phyloP scores from a whole-genome alignment of 2,113 vertebrate species.

The Formicarius rufipectus region DNA sequence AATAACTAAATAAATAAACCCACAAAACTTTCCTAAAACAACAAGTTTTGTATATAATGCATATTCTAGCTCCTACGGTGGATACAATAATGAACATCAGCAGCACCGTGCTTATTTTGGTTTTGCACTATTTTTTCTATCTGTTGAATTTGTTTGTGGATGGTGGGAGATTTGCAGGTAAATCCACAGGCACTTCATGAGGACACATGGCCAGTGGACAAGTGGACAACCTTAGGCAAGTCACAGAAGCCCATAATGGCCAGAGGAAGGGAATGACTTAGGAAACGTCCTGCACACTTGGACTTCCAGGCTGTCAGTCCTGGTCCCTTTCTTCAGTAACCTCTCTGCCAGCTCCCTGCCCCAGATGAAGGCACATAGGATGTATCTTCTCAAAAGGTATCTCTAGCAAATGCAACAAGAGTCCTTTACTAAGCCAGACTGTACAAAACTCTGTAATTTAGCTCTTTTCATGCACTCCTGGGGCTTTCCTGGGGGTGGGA shows the following conservation, averaged over 20 bases:
- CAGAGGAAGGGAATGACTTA: not conserved
- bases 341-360: not conserved
- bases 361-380: not conserved
- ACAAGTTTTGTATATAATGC: not conserved
- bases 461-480: not conserved
- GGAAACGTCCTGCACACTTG: not conserved
- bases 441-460: not conserved
- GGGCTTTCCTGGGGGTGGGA: not conserved
- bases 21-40: not conserved
- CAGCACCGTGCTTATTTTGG: not conserved
- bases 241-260: not conserved
- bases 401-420: not conserved
- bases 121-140: not conserved
- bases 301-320: not conserved
- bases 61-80: not conserved
- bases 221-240: not conserved
- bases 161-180: not conserved
- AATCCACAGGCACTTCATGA: not conserved
- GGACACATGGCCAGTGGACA: accelerated
- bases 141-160: not conserved
- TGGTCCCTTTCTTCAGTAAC: not conserved
- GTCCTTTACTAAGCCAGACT: not conserved
- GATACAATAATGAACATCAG: not conserved
- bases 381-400: not conserved
- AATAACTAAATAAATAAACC: not conserved